These are phyloP conservation scores for Aphidoletes aphidimyza DNA, from an alignment of 2,888 invertebrate species.

Conservation along the genomic window DNA sequence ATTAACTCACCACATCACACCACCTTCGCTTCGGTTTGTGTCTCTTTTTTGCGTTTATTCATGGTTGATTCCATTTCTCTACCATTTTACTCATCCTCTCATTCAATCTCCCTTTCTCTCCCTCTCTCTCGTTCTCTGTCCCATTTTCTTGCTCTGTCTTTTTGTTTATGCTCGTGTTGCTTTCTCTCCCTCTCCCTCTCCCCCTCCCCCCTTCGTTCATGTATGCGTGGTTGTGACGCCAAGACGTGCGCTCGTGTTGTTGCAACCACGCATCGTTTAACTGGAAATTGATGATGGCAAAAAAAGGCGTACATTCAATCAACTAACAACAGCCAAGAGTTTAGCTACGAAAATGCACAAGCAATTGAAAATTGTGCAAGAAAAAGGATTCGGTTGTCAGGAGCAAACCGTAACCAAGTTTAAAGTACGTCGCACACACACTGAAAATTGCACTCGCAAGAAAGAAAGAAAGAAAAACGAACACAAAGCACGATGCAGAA, in stretches of 20 bases:
- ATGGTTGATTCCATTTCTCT: neutral
- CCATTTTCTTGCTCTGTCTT: no score
- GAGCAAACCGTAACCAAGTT: neutral
- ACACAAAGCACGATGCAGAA: no score
- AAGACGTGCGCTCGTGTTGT: neutral
- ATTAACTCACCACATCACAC: constrained; percentile 24
- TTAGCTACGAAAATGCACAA: constrained; percentile 21
- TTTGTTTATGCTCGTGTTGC: neutral
- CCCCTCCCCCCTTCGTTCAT: no score
- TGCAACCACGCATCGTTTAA: constrained; percentile 34
- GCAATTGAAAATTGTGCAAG: constrained; percentile 17
- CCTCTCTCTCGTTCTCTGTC: neutral
- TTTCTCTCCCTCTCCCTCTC: no score
- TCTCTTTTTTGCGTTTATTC: neutral
- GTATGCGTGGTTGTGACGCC: neutral
- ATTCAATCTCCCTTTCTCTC: no score
- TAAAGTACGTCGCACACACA: no score
- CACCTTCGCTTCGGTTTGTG: neutral
- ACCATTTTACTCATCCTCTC: no score
- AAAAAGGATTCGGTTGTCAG: neutral
- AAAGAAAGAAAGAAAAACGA: no score
- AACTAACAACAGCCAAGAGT: neutral
- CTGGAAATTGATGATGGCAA: constrained; percentile 28
- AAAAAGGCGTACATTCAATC: neutral
- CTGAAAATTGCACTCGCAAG: no score